Evolutionary conservation across 2,888 invertebrate genomes (phyloP).

Genomic region (Plagodis pulveraria): DNA sequence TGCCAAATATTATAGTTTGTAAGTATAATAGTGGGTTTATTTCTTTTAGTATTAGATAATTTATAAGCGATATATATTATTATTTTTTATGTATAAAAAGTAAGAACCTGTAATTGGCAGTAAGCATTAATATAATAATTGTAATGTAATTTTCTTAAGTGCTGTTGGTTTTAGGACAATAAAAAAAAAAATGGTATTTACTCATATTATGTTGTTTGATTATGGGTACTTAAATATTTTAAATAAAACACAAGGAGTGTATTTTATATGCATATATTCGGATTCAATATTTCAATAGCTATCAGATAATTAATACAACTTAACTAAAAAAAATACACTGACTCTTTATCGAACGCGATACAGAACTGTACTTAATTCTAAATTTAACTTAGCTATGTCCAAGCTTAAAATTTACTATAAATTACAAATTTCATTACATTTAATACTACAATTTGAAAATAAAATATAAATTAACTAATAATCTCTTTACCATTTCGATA

Average conservation of each 20-base stretch:
- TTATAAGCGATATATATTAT: too few relatives aligned
- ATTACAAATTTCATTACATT: constrained; percentile 80
- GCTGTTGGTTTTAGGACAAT: too few relatives aligned
- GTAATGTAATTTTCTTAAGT: too few relatives aligned
- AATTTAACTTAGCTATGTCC: constrained; percentile 77
- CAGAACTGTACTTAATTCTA: constrained; percentile 57
- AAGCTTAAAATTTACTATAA: constrained; percentile 80
- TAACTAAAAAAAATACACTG: constrained; percentile 81
- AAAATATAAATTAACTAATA: constrained; percentile 69
- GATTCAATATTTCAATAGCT: constrained; percentile 83
- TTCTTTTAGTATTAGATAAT: too few relatives aligned
- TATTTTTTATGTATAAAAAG: too few relatives aligned
- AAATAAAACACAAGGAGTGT: constrained; percentile 62
- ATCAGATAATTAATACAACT: constrained; percentile 79
- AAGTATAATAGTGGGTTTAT: too few relatives aligned
- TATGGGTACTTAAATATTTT: background rate
- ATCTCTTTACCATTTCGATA: constrained; percentile 58
- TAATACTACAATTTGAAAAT: constrained; percentile 60
- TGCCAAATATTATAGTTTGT: too few relatives aligned
- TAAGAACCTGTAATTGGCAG: too few relatives aligned
- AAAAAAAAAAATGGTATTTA: too few relatives aligned
- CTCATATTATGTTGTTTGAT: background rate
- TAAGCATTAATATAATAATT: too few relatives aligned
- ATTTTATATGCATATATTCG: constrained; percentile 84
- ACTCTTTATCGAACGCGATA: constrained; percentile 71